phyloP scores from a whole-genome alignment of 2,113 vertebrate genomes.

The Galeopterus variegatus region DNA sequence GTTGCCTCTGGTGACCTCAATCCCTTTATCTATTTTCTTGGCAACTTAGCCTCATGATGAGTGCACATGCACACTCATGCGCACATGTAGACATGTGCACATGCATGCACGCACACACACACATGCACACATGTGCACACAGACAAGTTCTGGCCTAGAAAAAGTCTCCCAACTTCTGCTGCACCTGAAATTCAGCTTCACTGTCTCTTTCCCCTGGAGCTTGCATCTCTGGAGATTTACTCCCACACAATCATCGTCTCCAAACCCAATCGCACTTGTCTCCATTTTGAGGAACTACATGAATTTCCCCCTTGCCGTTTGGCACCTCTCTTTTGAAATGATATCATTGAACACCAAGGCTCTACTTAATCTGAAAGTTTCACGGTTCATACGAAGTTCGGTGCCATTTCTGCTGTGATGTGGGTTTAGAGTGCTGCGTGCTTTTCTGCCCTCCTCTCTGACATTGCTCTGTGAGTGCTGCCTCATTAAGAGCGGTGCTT shows the following conservation, averaged over 20 bases:
- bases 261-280: conserved; percentile 70
- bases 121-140: too few relatives aligned
- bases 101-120: accelerated
- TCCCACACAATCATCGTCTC: conserved; percentile 69
- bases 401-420: conserved; percentile 76
- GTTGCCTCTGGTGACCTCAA: accelerated
- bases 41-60: accelerated
- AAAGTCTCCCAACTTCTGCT: conserved; percentile 5
- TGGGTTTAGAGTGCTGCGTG: conserved; percentile 80
- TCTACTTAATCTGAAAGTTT: conserved; percentile 80
- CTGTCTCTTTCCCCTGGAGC: not conserved
- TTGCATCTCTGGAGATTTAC: not conserved
- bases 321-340: conserved; percentile 73
- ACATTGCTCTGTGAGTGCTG: conserved; percentile 84
- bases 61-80: not conserved
- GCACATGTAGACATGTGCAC: accelerated
- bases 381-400: conserved; percentile 75
- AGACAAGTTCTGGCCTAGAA: conserved; percentile 18
- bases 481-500: conserved; percentile 80
- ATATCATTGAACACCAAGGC: conserved; percentile 64
- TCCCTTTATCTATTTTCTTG: accelerated
- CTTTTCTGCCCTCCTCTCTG: conserved; percentile 76
- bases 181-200: not conserved
- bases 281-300: conserved; percentile 76
- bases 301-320: conserved; percentile 72